These are phyloP conservation scores for Megalops atlanticus DNA, from an alignment of 2,113 vertebrate genomes.

Conservation along the genomic window DNA sequence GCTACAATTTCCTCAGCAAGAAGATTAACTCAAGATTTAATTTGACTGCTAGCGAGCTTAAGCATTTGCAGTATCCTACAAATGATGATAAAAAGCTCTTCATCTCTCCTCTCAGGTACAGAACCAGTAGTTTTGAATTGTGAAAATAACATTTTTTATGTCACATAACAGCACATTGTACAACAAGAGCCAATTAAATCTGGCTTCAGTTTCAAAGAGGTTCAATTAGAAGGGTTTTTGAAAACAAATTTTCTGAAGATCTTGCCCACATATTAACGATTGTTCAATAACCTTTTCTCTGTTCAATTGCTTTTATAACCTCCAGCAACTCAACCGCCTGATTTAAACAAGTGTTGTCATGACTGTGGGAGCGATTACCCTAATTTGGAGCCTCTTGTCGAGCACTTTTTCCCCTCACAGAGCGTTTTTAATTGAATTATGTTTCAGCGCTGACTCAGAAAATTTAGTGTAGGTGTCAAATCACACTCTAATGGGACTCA, in stretches of 20 bases:
- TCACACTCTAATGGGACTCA: neutral
- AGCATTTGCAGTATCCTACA: too few species aligned
- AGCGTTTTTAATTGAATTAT: constrained; percentile 3
- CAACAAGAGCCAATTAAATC: neutral
- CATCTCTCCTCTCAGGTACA: too few species aligned
- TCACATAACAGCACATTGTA: neutral
- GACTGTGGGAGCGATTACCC: neutral
- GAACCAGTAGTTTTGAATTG: neutral
- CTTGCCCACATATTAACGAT: neutral
- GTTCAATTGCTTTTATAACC: neutral
- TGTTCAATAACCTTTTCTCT: neutral
- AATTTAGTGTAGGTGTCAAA: neutral
- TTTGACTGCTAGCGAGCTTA: too few species aligned
- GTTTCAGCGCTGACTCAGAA: neutral
- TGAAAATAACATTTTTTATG: neutral
- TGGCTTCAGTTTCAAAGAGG: neutral
- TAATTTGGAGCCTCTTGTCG: neutral
- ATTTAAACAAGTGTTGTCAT: constrained; percentile 11
- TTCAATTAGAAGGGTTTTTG: neutral
- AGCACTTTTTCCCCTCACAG: neutral
- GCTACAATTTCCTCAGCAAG: too few species aligned
- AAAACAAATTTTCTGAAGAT: neutral
- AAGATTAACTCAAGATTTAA: too few species aligned
- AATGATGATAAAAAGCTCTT: too few species aligned
- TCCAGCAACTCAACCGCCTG: neutral